phyloP scores from a whole-genome alignment of 2,888 invertebrate genomes.

The Rhagophthalmus giganteus region DNA sequence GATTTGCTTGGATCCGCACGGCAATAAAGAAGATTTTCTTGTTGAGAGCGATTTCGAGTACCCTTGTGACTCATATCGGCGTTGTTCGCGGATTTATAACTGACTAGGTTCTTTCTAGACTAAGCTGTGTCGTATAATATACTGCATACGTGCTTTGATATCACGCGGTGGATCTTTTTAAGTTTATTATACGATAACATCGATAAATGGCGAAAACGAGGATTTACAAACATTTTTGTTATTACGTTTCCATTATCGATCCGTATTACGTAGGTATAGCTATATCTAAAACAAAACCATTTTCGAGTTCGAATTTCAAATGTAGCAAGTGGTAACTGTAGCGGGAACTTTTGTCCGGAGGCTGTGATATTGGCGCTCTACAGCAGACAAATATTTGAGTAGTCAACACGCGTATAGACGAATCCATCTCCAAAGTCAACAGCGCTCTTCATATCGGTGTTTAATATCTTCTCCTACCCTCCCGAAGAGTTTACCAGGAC shows the following conservation, averaged over 20 bases:
- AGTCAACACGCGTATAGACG: conserved; percentile 53
- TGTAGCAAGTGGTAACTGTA: conserved; percentile 30
- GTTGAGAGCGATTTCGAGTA: conserved; percentile 54
- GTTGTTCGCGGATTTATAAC: conserved; percentile 52
- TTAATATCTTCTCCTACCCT: conserved; percentile 42
- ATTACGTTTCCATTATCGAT: no score
- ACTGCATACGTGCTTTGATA: conserved; percentile 27
- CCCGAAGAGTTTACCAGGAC: conserved; percentile 17
- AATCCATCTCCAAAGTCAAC: conserved; percentile 54
- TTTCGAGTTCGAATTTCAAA: conserved; percentile 19
- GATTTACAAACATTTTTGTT: no score
- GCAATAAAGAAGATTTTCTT: conserved; percentile 57
- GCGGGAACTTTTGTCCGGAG: conserved; percentile 42
- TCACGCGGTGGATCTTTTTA: conserved; percentile 8
- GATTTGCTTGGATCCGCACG: conserved; percentile 40
- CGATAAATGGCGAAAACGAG: no score
- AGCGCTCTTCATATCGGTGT: conserved; percentile 52
- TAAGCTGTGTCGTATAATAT: conserved; percentile 23
- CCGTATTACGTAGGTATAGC: no score
- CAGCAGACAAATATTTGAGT: conserved; percentile 53
- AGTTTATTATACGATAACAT: conserved; percentile 26
- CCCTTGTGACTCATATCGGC: conserved; percentile 52
- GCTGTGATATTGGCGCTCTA: conserved; percentile 50
- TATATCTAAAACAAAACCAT: no score
- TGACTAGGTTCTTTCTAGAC: conserved; percentile 32